phyloP scores from a whole-genome alignment of 2,113 vertebrate genomes.

The Turdus rufiventris region DNA sequence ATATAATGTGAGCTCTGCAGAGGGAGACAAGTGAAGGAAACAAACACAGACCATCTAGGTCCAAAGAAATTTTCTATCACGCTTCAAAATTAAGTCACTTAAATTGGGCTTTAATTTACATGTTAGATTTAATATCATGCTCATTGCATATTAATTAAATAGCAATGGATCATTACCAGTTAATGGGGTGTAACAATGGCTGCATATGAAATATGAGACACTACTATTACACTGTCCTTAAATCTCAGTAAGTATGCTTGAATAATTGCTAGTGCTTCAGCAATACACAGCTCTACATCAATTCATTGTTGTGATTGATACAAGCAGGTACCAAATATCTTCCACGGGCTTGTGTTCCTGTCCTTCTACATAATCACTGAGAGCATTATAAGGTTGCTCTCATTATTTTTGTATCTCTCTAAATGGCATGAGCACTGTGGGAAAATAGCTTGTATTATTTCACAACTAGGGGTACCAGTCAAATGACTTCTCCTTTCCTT shows the following conservation, averaged over 20 bases:
- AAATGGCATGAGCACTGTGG: background rate
- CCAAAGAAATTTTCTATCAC: constrained; percentile 64
- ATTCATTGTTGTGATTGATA: constrained; percentile 25
- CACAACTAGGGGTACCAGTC: background rate
- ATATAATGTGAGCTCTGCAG: background rate
- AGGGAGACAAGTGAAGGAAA: constrained; percentile 3
- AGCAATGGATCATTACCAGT: constrained; percentile 70
- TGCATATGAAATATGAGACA: constrained; percentile 67
- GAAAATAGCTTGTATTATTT: background rate
- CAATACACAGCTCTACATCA: constrained; percentile 20
- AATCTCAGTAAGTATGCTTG: constrained; percentile 71
- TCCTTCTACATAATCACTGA: background rate
- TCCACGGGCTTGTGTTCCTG: background rate
- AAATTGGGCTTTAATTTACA: constrained; percentile 73
- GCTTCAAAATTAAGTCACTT: constrained; percentile 68
- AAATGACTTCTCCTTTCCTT: background rate
- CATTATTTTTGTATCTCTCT: background rate
- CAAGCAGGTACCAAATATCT: background rate
- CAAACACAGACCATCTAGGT: background rate
- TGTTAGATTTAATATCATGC: constrained; percentile 70
- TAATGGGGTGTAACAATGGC: constrained; percentile 70
- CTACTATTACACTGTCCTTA: constrained; percentile 68
- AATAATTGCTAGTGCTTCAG: constrained; percentile 66
- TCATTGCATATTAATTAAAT: constrained; percentile 75
- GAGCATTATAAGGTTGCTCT: background rate